Evolutionary conservation across 2,797 vertebrate genomes (phyloP).

Genomic region (Buceros bicornis): DNA sequence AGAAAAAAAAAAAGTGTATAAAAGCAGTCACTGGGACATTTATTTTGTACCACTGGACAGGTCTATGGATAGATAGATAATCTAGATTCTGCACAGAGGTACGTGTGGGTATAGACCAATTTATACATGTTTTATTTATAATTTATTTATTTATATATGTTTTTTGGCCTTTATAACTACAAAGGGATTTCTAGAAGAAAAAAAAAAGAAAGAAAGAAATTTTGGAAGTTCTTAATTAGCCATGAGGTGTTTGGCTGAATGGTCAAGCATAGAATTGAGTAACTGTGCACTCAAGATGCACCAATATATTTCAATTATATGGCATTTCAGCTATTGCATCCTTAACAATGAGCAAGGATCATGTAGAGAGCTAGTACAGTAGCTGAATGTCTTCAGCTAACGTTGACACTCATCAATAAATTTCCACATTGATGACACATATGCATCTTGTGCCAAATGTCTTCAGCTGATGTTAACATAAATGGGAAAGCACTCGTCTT

Average conservation of each 20-base stretch:
- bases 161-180: background rate
- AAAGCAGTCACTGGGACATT: background rate
- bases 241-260: background rate
- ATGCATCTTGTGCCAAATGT: background rate
- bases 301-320: background rate
- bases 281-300: background rate
- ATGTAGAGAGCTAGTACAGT: background rate
- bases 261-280: background rate
- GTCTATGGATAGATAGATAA: background rate
- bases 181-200: background rate
- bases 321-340: background rate
- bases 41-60: background rate
- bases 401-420: background rate
- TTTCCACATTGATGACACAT: background rate
- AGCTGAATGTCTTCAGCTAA: background rate
- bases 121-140: background rate
- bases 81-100: background rate
- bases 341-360: background rate
- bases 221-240: background rate
- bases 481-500: background rate
- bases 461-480: background rate
- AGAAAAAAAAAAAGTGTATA: background rate
- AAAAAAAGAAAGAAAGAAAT: background rate
- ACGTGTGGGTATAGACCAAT: background rate
- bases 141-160: too few relatives aligned